Base-by-base conservation (phyloP, 2,888 invertebrate species). In the Quadroppia sp. region DNA sequence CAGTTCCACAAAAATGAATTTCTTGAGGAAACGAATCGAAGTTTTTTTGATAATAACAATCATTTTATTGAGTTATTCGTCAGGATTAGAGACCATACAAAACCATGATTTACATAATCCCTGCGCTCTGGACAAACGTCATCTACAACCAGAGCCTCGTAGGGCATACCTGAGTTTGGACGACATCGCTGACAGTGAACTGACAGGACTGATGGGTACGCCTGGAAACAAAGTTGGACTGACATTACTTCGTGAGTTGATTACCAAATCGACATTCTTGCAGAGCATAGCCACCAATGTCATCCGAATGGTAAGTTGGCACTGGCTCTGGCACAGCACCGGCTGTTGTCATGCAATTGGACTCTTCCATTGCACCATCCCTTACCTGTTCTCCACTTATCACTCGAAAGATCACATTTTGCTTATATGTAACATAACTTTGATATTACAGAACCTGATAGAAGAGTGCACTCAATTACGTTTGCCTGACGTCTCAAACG, bases 371-470 rank as follows among this genome's bases (percentile, higher is more conserved):
- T n/a, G n/a, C 25, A 25, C 17, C 45, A 50, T 2, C n/a, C 2
- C 50, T 20, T 50, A 20, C 20, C 50, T 3, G 1, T 50, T 50
- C 15, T 20, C n/a, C n/a, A 6, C n/a, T n/a, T n/a, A n/a, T n/a
- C n/a, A n/a, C n/a, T n/a, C n/a, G n/a, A n/a, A n/a, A n/a, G n/a
- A n/a, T n/a, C n/a, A n/a, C n/a, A n/a, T n/a, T n/a, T n/a, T n/a
- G n/a, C n/a, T n/a, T n/a, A n/a, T n/a, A n/a, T n/a, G n/a, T n/a
- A n/a, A n/a, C n/a, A n/a, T n/a, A n/a, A 42, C 1, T 48, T 74
- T 6, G 17, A 50, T 28, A 59, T 15, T 75, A n/a, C 32, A 76
- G 76, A 75, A 75, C 73, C 64, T 73, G 9, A 50, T 76, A 3
- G 48, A 74, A 20, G 76, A 76, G 20, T 76, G 76, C 48, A 70